phyloP scores from a whole-genome alignment of 2,888 invertebrate species.

The Toxonevra muliebris region DNA sequence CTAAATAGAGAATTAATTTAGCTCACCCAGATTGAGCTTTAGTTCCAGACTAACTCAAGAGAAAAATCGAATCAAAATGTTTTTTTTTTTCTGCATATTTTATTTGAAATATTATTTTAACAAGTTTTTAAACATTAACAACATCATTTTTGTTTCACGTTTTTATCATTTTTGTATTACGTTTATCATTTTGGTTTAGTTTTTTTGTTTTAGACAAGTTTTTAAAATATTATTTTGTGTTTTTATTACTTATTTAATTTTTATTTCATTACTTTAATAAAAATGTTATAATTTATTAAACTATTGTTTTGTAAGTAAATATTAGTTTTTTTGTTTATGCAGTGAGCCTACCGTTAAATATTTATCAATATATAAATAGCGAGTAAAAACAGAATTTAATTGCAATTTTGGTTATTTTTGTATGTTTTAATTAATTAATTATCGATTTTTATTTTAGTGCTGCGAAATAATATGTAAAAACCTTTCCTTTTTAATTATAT shows the following conservation, averaged over 20 bases:
- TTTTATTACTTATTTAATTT: constrained; percentile 35
- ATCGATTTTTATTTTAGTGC: constrained; percentile 35
- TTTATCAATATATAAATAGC: constrained; percentile 37
- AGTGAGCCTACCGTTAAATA: constrained; percentile 20
- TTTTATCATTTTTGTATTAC: constrained; percentile 36
- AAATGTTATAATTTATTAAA: constrained; percentile 8
- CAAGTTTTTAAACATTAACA: constrained; percentile 66
- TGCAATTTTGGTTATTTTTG: constrained; percentile 12
- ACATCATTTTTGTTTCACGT: constrained; percentile 51
- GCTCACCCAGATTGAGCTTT: too few species aligned
- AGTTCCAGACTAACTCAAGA: too few species aligned
- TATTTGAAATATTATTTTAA: constrained; percentile 64
- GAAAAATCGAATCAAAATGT: neutral
- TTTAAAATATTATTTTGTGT: constrained; percentile 3
- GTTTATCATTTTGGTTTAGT: constrained; percentile 26
- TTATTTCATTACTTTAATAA: constrained; percentile 32
- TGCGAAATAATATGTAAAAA: constrained; percentile 47
- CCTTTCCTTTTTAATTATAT: constrained; percentile 22
- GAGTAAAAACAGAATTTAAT: constrained; percentile 42
- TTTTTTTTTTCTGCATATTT: constrained; percentile 52
- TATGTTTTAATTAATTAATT: constrained; percentile 31
- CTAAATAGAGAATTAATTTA: too few species aligned
- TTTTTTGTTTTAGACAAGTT: constrained; percentile 17
- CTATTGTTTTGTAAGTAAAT: constrained; percentile 6
- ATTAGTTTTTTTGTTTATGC: constrained; percentile 5